Evolutionary conservation across 2,797 vertebrate genomes (phyloP), one percentile per base, ranked within the genome.

Genomic region (Sibirionetta formosa): DNA sequence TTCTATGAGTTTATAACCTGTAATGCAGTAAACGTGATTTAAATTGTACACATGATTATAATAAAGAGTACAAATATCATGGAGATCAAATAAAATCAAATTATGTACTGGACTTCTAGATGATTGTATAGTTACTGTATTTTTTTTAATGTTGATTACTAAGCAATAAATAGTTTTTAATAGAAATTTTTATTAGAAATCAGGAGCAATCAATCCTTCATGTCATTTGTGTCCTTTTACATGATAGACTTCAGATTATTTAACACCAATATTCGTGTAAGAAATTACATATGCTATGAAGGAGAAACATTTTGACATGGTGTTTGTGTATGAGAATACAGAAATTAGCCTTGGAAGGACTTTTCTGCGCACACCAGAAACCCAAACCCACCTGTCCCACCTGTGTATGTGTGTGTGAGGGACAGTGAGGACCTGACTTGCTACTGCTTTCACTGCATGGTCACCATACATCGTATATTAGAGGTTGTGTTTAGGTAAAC

Each of bases 21-120:
- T 91, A 96, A 94, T 96, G 51, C 27, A 75, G 85, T 86, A 57
- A 94, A 77, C 27, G 58, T 94, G 68, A 86, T 95, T 93, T 95
- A 83, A 96, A 82, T 95, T 88, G 57, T 90, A 77, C 6, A 51
- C 19, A 2, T 71, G 77, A 81, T 92, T 90, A 64, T 79, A 85
- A 90, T 90, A 85, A 96, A 84, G 38, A 87, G 40, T 88, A 70
- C 35, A 88, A 88, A 60, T 90, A 88, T 93, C 64, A 81, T 73
- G 27, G 65, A 83, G 70, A 90, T 95, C 90, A 95, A 87, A 83
- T 91, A 71, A 82, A 96, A 95, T 93, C 38, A 51, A 94, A 90
- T 95, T 95, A 75, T 40, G 60, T 66, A 48, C 9, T 72, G 20
- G 40, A 12, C 64, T 92, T 93, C 40, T 69, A 84, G 35, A 88